phyloP scores from a whole-genome alignment of 2,797 vertebrate species.

The Coregonus sp. region DNA sequence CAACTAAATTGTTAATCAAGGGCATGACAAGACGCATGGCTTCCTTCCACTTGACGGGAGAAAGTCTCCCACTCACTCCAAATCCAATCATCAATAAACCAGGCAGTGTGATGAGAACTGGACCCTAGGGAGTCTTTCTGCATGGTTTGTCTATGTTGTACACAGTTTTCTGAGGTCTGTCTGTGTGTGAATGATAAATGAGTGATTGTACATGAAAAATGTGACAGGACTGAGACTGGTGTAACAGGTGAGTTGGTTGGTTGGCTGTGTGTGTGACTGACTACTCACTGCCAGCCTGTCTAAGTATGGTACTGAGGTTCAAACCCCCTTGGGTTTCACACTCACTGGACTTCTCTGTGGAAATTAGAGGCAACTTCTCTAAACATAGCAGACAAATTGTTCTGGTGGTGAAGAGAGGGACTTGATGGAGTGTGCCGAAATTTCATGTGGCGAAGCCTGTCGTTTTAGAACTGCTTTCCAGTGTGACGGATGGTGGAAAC shows the following conservation, averaged over 20 bases:
- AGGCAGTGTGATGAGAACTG: not conserved
- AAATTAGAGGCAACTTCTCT: slow-evolving; percentile 31
- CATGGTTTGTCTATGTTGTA: not conserved
- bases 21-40: not conserved
- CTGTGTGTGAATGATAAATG: not conserved
- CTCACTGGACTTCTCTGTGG: slow-evolving; percentile 26
- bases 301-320: not conserved
- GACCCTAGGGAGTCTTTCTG: not conserved
- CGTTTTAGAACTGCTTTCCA: slow-evolving; percentile 14
- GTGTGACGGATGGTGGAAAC: slow-evolving; percentile 20
- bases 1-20: not conserved
- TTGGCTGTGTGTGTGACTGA: not conserved
- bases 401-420: not conserved
- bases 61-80: not conserved
- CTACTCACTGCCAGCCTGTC: slow-evolving; percentile 12
- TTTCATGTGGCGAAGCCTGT: not conserved
- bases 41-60: not conserved
- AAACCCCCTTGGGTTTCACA: slow-evolving; percentile 37
- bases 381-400: slow-evolving; percentile 33
- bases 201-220: not conserved
- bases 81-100: slow-evolving; percentile 1
- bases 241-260: not conserved
- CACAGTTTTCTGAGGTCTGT: not conserved
- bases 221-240: not conserved
- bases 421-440: slow-evolving; percentile 28